Evolutionary conservation across 92 coral and sea anemone species (phyloP), one percentile per base, ranked within the genome.

Genomic region (Siderastrea radians): DNA sequence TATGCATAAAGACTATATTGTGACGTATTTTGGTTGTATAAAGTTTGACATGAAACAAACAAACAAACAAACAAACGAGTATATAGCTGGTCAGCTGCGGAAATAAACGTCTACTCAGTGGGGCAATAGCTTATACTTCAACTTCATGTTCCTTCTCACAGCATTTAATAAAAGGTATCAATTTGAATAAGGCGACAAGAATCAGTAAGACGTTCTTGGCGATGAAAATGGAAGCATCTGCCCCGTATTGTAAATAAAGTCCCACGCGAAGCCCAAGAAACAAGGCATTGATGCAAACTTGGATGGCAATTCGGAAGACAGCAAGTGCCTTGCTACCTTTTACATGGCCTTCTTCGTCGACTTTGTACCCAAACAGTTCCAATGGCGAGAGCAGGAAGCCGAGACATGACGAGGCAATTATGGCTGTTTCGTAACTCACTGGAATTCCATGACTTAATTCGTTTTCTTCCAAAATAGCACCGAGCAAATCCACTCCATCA

Each of bases 141-240:
- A 62, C 5, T 62, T 62, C 68, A 62, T 2, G 43, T 16, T 62
- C 68, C 19, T 16, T 62, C 19, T 62, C 68, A 1, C 68, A 62
- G 19, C 68, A 62, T 62, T 62, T 16, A 16, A 62, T 4, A 43
- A 62, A 14, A 43, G 68, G 19, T 3, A 62, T 62, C 19, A 16
- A 3, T 8, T 62, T 62, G 43, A 62, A 62, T 16, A 62, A 5
- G 19, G 68, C 43, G 68, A 16, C 19, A 16, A 62, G 19, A 3
- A 62, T 62, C 68, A 62, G 14, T 14, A 68, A 44, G 7, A 44
- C 74, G 46, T 68, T 68, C 74, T 68, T 68, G 49, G 73, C 52
- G 46, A 45, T 68, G 19, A 43, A 68, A 16, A 68, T 45, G 3
- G 74, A 68, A 8, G 12, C 17, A 43, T 68, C 50, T 45, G 14